Evolutionary conservation across 2,113 vertebrate genomes (phyloP), one percentile per base, ranked within the genome.

Genomic region (Cacatua alba): DNA sequence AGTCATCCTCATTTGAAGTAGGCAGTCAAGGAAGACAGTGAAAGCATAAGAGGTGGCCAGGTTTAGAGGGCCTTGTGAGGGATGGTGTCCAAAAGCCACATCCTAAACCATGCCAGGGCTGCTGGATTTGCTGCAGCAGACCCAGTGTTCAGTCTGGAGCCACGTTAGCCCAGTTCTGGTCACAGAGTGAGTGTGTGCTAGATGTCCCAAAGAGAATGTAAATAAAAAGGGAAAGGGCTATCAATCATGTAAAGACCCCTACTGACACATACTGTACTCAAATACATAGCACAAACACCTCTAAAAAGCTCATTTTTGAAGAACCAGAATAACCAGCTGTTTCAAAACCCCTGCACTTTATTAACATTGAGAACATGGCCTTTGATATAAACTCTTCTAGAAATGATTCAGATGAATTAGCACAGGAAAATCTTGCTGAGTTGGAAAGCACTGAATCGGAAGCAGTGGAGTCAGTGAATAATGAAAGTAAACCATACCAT

Each of bases 371-470:
- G 72, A 92, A 92, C 28, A 41, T 84, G 79, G 95, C 94, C 82
- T 96, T 80, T 78, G 88, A 91, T 90, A 92, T 89, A 96, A 97
- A 92, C 77, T 76, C 84, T 79, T 67, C 74, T 52, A 95, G 79
- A 92, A 90, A 90, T 81, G 14, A 95, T 94, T 91, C 95, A 96
- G 93, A 95, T 88, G 90, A 94, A 97, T 96, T 97, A 96, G 72
- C 86, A 74, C 93, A 87, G 81, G 92, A 76, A 96, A 96, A 90
- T 95, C 92, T 95, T 88, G 91, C 94, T 85, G 96, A 95, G 88
- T 52, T 86, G 86, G 94, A 96, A 92, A 92, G 95, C 46, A 0
- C 49, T 91, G 77, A 92, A 74, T 95, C 39, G 4, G 94, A 96
- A 96, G 93, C 84, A 52, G 57, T 11, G 71, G 62, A 68, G 78